Conservation (phyloP, 2,113 vertebrate species). For the Xyrauchen texanus region DNA sequence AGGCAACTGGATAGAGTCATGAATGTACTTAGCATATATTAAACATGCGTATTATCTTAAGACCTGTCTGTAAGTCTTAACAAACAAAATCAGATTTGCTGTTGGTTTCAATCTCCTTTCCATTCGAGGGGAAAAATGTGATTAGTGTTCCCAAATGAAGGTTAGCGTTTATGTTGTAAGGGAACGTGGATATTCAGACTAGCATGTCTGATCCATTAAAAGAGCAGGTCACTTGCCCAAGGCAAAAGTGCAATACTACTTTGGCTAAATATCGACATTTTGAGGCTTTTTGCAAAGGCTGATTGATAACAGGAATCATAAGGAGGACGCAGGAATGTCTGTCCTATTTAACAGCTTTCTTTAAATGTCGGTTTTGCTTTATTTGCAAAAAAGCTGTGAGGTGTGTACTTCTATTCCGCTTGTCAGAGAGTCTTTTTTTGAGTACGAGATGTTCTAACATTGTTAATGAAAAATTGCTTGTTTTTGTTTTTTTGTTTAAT, state of each 20-base stretch:
- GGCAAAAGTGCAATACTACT: constrained; percentile 69
- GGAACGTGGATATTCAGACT: constrained; percentile 25
- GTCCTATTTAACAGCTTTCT: constrained; percentile 50
- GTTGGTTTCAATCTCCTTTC: constrained; percentile 17
- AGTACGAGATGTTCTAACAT: constrained; percentile 55
- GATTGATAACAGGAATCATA: constrained; percentile 51
- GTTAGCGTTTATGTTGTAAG: background rate
- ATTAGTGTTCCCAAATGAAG: constrained; percentile 29
- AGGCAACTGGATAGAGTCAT: constrained; percentile 51
- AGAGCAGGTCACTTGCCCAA: constrained; percentile 40
- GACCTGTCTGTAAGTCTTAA: constrained; percentile 36
- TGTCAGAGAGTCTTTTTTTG: constrained; percentile 56
- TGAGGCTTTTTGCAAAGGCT: constrained; percentile 52
- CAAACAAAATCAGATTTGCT: constrained; percentile 20
- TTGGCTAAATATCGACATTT: constrained; percentile 44
- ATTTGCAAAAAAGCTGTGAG: constrained; percentile 35
- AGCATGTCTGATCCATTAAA: constrained; percentile 14
- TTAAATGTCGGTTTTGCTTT: constrained; percentile 62
- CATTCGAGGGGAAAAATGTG: background rate
- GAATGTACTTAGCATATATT: constrained; percentile 51
- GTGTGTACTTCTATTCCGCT: constrained; percentile 46
- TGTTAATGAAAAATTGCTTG: constrained; percentile 54
- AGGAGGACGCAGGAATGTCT: constrained; percentile 57
- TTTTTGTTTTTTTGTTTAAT: constrained; percentile 43
- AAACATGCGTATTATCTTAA: constrained; percentile 27